Evolutionary conservation across 2,113 vertebrate genomes (phyloP).

Genomic region (Enhydra lutris): DNA sequence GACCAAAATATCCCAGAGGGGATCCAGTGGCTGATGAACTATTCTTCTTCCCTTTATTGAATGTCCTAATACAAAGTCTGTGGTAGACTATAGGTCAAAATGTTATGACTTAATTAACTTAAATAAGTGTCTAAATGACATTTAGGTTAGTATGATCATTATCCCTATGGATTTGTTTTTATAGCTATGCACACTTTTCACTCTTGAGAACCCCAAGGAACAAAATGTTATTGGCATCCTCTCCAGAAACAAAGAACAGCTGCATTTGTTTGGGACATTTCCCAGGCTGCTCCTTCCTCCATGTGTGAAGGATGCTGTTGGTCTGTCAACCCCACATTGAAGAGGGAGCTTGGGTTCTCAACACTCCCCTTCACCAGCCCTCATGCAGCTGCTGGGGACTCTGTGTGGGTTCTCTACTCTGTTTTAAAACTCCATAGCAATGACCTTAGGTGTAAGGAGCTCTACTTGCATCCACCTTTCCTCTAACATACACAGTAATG

Average conservation of each 20-base stretch:
- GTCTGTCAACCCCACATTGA: not conserved
- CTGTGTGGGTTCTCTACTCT: fast-evolving
- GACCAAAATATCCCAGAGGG: not conserved
- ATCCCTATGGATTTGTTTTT: conserved; percentile 63
- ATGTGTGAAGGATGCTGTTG: conserved; percentile 32
- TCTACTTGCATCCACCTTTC: not conserved
- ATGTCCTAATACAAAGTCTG: not conserved
- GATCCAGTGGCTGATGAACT: not conserved
- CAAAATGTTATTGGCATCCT: conserved; percentile 72
- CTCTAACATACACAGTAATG: not conserved
- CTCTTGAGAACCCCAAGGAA: conserved; percentile 66
- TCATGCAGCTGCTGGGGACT: not conserved
- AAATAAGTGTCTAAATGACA: conserved; percentile 20
- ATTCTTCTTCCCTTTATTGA: not conserved
- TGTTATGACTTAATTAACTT: not conserved
- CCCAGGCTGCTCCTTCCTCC: conserved; percentile 52
- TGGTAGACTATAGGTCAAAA: not conserved
- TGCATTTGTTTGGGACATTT: conserved; percentile 66
- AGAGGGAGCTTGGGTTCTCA: not conserved
- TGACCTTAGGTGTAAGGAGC: not conserved
- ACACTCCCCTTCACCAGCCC: not conserved
- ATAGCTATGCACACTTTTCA: conserved; percentile 54
- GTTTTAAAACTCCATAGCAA: not conserved
- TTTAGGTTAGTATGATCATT: conserved; percentile 35
- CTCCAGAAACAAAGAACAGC: conserved; percentile 72